Percentiles rank a stretch among this genome's conserved stretches.
phyloP scores from a whole-genome alignment of 2,888 invertebrate species.

The Tuta absoluta region DNA sequence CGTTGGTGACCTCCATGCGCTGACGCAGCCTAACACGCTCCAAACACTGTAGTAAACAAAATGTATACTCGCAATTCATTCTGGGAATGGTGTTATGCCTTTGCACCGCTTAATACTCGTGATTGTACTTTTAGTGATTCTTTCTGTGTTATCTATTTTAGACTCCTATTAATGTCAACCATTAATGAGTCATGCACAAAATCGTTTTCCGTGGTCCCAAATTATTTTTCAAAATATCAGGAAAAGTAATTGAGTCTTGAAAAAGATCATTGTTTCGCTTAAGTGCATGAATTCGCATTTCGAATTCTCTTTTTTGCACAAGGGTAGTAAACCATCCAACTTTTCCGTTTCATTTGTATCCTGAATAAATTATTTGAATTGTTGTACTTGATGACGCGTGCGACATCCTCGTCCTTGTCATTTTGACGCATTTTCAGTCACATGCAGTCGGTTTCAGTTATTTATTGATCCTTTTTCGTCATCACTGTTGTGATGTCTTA shows the following conservation, averaged over 20 bases:
- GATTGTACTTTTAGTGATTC: not conserved
- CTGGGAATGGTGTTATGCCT: not conserved
- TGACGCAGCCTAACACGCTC: not conserved
- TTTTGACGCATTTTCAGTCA: constrained; percentile 1
- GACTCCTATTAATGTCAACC: too few relatives aligned
- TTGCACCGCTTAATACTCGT: not conserved
- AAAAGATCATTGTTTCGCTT: too few relatives aligned
- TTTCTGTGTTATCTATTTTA: too few relatives aligned
- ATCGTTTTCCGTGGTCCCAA: too few relatives aligned
- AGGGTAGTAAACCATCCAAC: not conserved
- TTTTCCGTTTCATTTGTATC: not conserved
- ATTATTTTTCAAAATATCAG: too few relatives aligned
- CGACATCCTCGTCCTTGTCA: not conserved
- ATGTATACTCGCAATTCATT: not conserved
- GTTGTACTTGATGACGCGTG: not conserved
- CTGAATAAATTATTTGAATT: not conserved
- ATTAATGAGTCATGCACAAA: too few relatives aligned
- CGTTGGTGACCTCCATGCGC: not conserved
- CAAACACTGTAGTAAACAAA: not conserved
- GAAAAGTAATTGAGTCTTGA: too few relatives aligned
- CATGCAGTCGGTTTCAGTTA: not conserved
- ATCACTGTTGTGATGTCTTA: not conserved
- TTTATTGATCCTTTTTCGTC: constrained; percentile 1
- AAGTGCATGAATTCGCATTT: too few relatives aligned
- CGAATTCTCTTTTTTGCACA: not conserved